Percentiles rank a stretch among this genome's conserved stretches.
These are phyloP conservation scores for Shargacucullia verbasci DNA, from an alignment of 2,888 invertebrate species.

Conservation along the genomic window DNA sequence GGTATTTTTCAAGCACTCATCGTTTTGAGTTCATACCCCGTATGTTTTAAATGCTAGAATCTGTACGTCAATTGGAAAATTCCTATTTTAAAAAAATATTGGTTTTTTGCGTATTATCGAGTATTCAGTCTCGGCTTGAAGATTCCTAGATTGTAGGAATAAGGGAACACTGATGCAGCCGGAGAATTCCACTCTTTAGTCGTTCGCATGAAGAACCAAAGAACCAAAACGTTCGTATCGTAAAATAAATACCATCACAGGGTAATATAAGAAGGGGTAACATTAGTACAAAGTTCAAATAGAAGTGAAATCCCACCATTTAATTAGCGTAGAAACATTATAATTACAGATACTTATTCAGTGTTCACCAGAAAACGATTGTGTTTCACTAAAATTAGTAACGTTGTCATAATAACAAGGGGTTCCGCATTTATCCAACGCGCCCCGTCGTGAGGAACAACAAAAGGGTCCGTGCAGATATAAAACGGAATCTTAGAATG, in stretches of 20 bases:
- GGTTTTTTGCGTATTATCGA: too few species aligned
- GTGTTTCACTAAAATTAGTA: conserved; percentile 71
- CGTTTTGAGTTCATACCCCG: conserved; percentile 8
- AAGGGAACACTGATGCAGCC: too few species aligned
- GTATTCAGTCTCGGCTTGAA: too few species aligned
- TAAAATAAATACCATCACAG: conserved; percentile 11
- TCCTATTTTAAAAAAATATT: too few species aligned
- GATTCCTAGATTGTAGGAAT: too few species aligned
- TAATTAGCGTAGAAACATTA: conserved; percentile 35
- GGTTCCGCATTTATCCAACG: conserved; percentile 62
- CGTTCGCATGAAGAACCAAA: too few species aligned
- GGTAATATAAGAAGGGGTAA: conserved; percentile 12
- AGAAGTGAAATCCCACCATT: conserved; percentile 35
- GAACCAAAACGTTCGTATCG: too few species aligned
- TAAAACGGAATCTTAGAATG: conserved; percentile 82
- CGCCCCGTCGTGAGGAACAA: conserved; percentile 66
- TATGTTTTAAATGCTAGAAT: conserved; percentile 30
- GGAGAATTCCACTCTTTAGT: too few species aligned
- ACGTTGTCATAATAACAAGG: conserved; percentile 72
- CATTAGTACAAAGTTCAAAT: conserved; percentile 26
- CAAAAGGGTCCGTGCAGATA: conserved; percentile 76
- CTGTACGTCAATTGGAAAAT: conserved; percentile 20
- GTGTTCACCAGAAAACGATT: conserved; percentile 46
- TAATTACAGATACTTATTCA: too few species aligned
- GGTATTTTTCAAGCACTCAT: background rate